These are phyloP conservation scores for Glaucidium brasilianum DNA, from an alignment of 2,113 vertebrate species.

Conservation along the genomic window DNA sequence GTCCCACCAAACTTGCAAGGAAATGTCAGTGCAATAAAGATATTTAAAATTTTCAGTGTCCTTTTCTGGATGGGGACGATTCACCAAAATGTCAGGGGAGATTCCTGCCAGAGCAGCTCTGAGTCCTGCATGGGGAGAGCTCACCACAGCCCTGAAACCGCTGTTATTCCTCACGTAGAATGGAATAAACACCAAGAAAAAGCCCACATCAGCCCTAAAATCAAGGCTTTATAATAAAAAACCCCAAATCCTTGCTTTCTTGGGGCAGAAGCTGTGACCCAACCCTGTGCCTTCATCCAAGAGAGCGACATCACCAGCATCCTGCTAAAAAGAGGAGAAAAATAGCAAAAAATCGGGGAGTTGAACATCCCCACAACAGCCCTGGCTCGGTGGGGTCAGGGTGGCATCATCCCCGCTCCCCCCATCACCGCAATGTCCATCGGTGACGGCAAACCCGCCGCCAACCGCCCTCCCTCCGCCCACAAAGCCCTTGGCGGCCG, in stretches of 20 bases:
- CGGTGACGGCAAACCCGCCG: rapidly evolving
- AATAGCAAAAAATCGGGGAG: neutral
- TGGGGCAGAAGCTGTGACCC: neutral
- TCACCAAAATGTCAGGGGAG: conserved; percentile 33
- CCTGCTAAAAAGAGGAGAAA: neutral
- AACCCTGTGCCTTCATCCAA: neutral
- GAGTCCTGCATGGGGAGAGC: rapidly evolving
- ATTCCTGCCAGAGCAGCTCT: neutral
- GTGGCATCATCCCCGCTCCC: rapidly evolving
- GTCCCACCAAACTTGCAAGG: neutral
- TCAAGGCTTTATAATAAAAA: neutral
- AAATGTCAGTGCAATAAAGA: conserved; percentile 36
- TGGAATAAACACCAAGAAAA: rapidly evolving
- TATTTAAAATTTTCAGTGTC: neutral
- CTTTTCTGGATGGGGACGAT: conserved; percentile 12
- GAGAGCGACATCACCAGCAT: rapidly evolving
- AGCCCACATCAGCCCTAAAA: neutral
- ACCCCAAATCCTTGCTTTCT: neutral
- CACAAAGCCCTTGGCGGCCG: neutral
- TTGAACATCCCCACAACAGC: neutral
- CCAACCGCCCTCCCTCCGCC: neutral
- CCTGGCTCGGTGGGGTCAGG: neutral
- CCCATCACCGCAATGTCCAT: rapidly evolving
- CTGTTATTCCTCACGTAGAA: neutral
- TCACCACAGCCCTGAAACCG: neutral